Evolutionary conservation across 2,797 vertebrate species (phyloP).

Genomic region (Thripadectes ignobilis): DNA sequence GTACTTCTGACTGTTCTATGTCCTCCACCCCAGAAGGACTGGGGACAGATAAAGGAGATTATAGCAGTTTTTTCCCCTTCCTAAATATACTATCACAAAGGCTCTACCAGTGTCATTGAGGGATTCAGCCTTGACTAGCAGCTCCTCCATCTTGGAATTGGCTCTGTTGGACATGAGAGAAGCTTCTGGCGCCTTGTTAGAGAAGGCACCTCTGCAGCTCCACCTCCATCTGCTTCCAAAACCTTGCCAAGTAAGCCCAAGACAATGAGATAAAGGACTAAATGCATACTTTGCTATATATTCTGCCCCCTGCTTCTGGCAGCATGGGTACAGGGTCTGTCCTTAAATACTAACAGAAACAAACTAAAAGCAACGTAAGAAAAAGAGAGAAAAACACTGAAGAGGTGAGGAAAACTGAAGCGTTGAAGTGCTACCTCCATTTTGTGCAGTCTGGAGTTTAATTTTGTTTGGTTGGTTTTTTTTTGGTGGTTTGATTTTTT

Average conservation of each 20-base stretch:
- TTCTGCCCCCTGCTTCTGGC: neutral
- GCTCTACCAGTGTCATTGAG: fast-evolving
- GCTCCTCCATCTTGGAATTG: fast-evolving
- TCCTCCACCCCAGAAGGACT: fast-evolving
- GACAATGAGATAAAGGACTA: neutral
- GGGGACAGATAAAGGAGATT: fast-evolving
- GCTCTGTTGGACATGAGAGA: fast-evolving
- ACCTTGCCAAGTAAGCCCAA: neutral
- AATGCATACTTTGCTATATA: neutral
- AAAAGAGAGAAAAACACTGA: neutral
- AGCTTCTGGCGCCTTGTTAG: neutral
- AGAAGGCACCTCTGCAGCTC: fast-evolving
- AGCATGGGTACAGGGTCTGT: neutral
- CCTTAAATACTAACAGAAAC: neutral
- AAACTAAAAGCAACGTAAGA: neutral
- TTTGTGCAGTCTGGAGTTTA: neutral
- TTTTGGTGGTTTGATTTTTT: neutral
- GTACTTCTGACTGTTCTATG: neutral
- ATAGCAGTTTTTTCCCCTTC: neutral
- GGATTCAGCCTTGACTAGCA: neutral
- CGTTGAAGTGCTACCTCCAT: neutral
- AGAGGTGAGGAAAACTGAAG: neutral
- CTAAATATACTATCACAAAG: neutral
- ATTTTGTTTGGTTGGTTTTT: neutral
- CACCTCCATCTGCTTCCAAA: neutral